Base-by-base conservation (phyloP, 1,140 invertebrate genomes). In the Planococcus citri region DNA sequence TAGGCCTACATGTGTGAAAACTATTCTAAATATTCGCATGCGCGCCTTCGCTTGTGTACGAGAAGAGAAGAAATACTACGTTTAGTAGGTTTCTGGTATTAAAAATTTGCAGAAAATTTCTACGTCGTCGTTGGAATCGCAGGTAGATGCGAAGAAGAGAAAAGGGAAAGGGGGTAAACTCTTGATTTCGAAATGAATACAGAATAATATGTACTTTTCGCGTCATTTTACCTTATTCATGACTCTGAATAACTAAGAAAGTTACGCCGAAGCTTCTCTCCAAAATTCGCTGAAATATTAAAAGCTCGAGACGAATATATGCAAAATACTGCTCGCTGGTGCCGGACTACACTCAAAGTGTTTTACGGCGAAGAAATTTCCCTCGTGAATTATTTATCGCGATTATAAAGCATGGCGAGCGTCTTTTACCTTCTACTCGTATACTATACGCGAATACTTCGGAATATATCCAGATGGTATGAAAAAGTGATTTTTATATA, bases 351-450 rank as follows among this genome's bases (percentile, higher is more conserved):
- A n/a, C n/a, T n/a, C 6, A 51, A 51, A 51, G 41, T 20, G 41
- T 51, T 51, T 51, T 17, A 51, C 41, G 41, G n/a, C 17, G 41
- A 37, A 8, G 33, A 51, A 51, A 51, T 51, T 51, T 51, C 41
- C 41, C 41, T 51, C 41, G 41, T 51, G 41, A 51, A 51, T 51
- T 51, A 51, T 51, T 51, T 51, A 51, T 51, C 41, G 41, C 10
- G 12, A 20, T 51, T 51, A 51, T 20, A 51, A 17, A 51, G 17
- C 41, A 33, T 33, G 29, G 29, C 29, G 12, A 20, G 41, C n/a
- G 17, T 51, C 41, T 51, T 51, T 51, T 51, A n/a, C n/a, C n/a
- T n/a, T n/a, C n/a, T n/a, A n/a, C n/a, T n/a, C n/a, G n/a, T n/a
- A n/a, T n/a, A n/a, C n/a, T n/a, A n/a, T n/a, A n/a, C n/a, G n/a